These are phyloP conservation scores for Heliocidaris erythrogramma DNA, from an alignment of 35 echinoderm and acorn worm genomes.

Conservation along the genomic window DNA sequence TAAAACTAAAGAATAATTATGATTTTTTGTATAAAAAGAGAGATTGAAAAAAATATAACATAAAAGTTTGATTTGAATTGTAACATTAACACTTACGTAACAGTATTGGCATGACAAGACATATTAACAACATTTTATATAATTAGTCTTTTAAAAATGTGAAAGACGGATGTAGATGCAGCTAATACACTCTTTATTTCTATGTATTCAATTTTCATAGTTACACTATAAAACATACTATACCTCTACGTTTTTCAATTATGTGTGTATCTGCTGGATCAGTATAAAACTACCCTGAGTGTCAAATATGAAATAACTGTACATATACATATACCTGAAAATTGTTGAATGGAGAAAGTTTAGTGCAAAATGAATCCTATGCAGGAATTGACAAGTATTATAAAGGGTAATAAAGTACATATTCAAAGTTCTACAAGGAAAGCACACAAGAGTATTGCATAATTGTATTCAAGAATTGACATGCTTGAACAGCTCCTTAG, in stretches of 20 bases:
- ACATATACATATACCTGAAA: background rate
- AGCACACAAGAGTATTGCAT: background rate
- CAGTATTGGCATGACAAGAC: background rate
- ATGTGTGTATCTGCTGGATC: background rate
- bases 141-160: background rate
- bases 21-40: background rate
- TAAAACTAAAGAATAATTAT: background rate
- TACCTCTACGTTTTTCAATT: background rate
- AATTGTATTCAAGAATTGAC: background rate
- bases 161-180: background rate
- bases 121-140: background rate
- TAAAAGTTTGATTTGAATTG: background rate
- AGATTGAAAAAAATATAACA: background rate
- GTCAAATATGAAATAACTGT: background rate
- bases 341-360: background rate
- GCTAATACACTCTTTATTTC: background rate
- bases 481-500: background rate
- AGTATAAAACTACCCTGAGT: background rate
- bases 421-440: background rate
- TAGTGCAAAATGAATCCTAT: background rate
- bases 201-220: background rate
- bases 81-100: background rate
- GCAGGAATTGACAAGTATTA: background rate
- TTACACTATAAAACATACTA: background rate
- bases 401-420: background rate